phyloP scores from a whole-genome alignment of 2,888 invertebrate genomes.

The Cryptocheilus praepositus region DNA sequence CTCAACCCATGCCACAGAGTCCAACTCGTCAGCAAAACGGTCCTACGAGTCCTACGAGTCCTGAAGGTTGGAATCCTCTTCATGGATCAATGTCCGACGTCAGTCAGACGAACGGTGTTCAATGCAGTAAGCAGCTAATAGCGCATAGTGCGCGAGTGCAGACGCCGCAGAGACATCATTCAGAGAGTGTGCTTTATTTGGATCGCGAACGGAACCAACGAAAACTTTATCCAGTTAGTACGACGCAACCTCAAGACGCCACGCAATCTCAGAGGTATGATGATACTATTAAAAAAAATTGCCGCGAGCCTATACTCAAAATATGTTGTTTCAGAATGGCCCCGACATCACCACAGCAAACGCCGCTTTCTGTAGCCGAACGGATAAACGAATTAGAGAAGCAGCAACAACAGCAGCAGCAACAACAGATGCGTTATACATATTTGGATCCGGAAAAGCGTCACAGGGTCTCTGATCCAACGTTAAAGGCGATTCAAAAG shows the following conservation, averaged over 20 bases:
- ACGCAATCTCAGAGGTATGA: slow-evolving; percentile 56
- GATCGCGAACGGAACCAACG: slow-evolving; percentile 77
- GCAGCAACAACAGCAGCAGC: slow-evolving; percentile 68
- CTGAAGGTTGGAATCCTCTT: slow-evolving; percentile 61
- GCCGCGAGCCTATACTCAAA: not conserved
- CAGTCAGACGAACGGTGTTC: slow-evolving; percentile 61
- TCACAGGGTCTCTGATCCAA: slow-evolving; percentile 83
- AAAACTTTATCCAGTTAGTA: slow-evolving; percentile 83
- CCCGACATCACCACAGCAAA: slow-evolving; percentile 64
- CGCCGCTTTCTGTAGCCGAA: slow-evolving; percentile 77
- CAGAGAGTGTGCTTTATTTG: slow-evolving; percentile 85
- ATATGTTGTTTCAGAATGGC: slow-evolving; percentile 41
- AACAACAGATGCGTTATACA: slow-evolving; percentile 79
- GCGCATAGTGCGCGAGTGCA: slow-evolving; percentile 87
- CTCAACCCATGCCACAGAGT: slow-evolving; percentile 57
- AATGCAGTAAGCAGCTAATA: slow-evolving; percentile 78
- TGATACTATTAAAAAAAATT: no score
- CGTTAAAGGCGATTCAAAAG: slow-evolving; percentile 88
- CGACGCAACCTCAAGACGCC: slow-evolving; percentile 77
- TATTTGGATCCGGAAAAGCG: slow-evolving; percentile 85
- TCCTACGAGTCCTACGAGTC: slow-evolving; percentile 43
- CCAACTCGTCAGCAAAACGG: slow-evolving; percentile 49
- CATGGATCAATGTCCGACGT: slow-evolving; percentile 70
- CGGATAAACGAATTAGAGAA: slow-evolving; percentile 75
- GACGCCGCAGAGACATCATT: slow-evolving; percentile 86